Evolutionary conservation across 37 sponge, comb jelly and placozoan genomes (phyloP), one percentile per base, ranked within the genome.

Genomic region (Chondrosia reniformis): DNA sequence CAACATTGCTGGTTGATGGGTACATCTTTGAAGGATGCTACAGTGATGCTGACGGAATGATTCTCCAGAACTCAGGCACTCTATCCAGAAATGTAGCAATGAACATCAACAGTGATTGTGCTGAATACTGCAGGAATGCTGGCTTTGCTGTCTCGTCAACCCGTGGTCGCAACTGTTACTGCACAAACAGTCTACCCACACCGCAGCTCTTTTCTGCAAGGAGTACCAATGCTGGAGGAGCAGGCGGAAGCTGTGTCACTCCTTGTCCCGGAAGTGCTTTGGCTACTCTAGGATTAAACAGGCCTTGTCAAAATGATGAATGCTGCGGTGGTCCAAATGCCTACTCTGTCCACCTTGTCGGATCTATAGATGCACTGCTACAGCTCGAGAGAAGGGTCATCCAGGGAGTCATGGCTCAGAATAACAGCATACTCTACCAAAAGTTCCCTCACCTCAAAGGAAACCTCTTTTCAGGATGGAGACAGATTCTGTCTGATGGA

Each of bases 11-110:
- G n/a, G n/a, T n/a, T n/a, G n/a, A n/a, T n/a, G n/a, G n/a, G n/a
- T n/a, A n/a, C n/a, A n/a, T n/a, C n/a, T 59, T 59, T 59, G 61
- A 59, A 59, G 61, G 61, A 7, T 59, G 61, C 22, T 59, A 30
- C 61, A 59, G 17, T 13, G 61, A 59, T 13, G 7, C 61, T 5
- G 17, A 6, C 7, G 17, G n/a, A 19, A 59, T 7, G 6, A 59
- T 13, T 30, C n/a, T 59, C 28, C n/a, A n/a, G n/a, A 59, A 59
- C 61, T 30, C 30, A 7, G n/a, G 28, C n/a, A n/a, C n/a, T n/a
- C n/a, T n/a, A n/a, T n/a, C n/a, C n/a, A n/a, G n/a, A n/a, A n/a
- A n/a, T n/a, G n/a, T n/a, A n/a, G n/a, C n/a, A n/a, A n/a, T n/a
- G n/a, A 59, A 59, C 61, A 13, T 59, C n/a, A 59, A 59, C 22